Evolutionary conservation across 2,888 invertebrate species (phyloP).

Genomic region (Dendrolimus pini): DNA sequence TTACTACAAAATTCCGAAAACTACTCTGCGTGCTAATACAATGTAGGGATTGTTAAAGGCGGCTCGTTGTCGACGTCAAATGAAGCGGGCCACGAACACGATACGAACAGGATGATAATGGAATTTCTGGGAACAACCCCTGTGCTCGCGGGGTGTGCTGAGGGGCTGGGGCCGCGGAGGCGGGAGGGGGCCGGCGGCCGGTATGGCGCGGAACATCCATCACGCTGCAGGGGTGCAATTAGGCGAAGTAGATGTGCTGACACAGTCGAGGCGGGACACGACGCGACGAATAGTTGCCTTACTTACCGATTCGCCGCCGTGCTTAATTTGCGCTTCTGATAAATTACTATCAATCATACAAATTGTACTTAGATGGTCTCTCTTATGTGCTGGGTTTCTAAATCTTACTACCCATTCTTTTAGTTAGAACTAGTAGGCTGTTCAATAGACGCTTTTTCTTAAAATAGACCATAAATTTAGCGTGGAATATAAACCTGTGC

Average conservation of each 20-base stretch:
- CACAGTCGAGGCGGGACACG: slow-evolving; percentile 43
- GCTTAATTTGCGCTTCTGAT: background rate
- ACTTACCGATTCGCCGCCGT: slow-evolving; percentile 5
- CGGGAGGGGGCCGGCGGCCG: slow-evolving; percentile 25
- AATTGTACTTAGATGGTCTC: too few species aligned
- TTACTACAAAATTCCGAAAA: background rate
- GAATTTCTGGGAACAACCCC: slow-evolving; percentile 73
- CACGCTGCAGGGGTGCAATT: slow-evolving; percentile 60
- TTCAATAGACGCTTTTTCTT: too few species aligned
- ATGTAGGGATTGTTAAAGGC: slow-evolving; percentile 35
- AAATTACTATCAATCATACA: background rate
- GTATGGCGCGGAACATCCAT: slow-evolving; percentile 51
- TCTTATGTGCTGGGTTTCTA: too few species aligned
- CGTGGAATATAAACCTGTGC: too few species aligned
- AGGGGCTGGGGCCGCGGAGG: slow-evolving; percentile 26
- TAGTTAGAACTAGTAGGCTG: too few species aligned
- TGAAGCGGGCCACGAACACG: slow-evolving; percentile 31
- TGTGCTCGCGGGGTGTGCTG: slow-evolving; percentile 52
- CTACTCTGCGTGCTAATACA: slow-evolving; percentile 17
- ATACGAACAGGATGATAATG: slow-evolving; percentile 51
- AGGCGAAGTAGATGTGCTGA: slow-evolving; percentile 68
- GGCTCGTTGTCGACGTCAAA: slow-evolving; percentile 53
- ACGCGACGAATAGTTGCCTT: slow-evolving; percentile 25
- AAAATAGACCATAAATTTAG: too few species aligned
- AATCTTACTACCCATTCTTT: too few species aligned